These are phyloP conservation scores for Holothuria glaberrima DNA, from an alignment of 35 echinoderm and acorn worm genomes.

Conservation along the genomic window DNA sequence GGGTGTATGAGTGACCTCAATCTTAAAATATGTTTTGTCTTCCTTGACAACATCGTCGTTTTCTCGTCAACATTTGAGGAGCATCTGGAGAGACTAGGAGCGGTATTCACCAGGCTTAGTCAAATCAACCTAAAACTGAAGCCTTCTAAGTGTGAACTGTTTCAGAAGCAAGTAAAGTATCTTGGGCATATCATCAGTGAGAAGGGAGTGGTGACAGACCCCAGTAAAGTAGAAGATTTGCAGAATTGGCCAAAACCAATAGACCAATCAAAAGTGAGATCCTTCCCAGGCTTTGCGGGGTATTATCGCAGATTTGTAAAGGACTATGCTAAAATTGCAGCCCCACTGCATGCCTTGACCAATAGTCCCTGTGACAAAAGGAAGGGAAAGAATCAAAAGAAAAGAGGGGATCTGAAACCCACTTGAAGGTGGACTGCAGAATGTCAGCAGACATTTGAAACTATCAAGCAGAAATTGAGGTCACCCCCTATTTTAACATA, in stretches of 20 bases:
- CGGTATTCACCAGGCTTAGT: conserved; percentile 49
- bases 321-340: conserved; percentile 19
- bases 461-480: neutral
- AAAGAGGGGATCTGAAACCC: neutral
- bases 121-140: conserved; percentile 59
- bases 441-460: conserved; percentile 29
- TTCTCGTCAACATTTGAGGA: conserved; percentile 69
- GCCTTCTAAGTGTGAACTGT: conserved; percentile 51
- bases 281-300: conserved; percentile 35
- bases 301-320: conserved; percentile 22
- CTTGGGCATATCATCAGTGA: conserved; percentile 8
- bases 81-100: conserved; percentile 51
- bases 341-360: conserved; percentile 23
- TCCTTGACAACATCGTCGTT: conserved; percentile 67
- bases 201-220: conserved; percentile 12
- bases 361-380: neutral
- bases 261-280: neutral
- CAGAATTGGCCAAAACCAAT: neutral
- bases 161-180: neutral
- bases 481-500: conserved; percentile 25
- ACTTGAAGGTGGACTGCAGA: neutral
- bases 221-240: neutral
- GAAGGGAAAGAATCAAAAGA: neutral
- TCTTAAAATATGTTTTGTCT: conserved; percentile 51
- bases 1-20: conserved; percentile 67